phyloP scores from a whole-genome alignment of 1,140 invertebrate species.

The Drosophila kanapiae region DNA sequence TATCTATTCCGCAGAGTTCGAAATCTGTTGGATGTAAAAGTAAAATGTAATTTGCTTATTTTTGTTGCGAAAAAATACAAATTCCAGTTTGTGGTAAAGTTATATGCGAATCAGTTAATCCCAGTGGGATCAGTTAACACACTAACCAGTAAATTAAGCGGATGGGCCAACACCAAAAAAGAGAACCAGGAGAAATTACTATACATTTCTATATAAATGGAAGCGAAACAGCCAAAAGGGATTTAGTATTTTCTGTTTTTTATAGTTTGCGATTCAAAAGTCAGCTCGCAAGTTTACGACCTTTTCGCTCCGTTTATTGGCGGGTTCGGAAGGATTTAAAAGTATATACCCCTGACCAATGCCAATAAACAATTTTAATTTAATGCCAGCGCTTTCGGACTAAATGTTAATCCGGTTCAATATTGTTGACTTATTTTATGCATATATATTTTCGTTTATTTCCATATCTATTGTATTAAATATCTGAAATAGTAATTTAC shows the following conservation, averaged over 20 bases:
- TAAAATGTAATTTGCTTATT: no score
- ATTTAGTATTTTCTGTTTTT: constrained; percentile 67
- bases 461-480: no score
- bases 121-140: constrained; percentile 55
- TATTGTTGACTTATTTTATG: constrained; percentile 16
- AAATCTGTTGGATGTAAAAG: no score
- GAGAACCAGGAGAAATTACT: background rate
- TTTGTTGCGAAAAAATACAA: background rate
- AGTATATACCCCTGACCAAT: constrained; percentile 5
- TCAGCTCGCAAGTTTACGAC: constrained; percentile 39
- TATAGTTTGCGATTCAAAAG: constrained; percentile 61
- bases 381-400: constrained; percentile 54
- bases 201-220: background rate
- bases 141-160: constrained; percentile 52
- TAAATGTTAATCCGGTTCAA: constrained; percentile 50
- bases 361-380: constrained; percentile 67
- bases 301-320: constrained; percentile 35
- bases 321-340: constrained; percentile 24
- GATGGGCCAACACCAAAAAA: constrained; percentile 1
- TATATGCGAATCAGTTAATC: constrained; percentile 60
- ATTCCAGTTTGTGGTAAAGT: constrained; percentile 12
- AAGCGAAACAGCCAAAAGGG: constrained; percentile 29
- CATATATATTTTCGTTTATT: background rate
- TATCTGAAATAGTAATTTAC: no score
- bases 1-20: background rate